Conservation (phyloP, 2,888 invertebrate genomes). For the Kryphioiulus occultus region DNA sequence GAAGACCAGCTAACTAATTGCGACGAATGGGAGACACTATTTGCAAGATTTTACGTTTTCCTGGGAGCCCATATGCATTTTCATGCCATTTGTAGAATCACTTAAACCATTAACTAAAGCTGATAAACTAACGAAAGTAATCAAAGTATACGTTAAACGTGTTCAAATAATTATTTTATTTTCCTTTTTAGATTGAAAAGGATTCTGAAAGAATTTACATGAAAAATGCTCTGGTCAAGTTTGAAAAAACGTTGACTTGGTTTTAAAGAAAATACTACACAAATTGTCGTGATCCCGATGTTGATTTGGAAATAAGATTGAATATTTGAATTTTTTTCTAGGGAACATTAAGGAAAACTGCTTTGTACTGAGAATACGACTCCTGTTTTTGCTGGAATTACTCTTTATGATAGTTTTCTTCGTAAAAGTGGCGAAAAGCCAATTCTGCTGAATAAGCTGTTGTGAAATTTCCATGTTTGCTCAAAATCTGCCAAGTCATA, state of each 20-base stretch:
- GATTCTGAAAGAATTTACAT: no score
- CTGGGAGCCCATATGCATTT: no score
- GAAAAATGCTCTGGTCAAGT: no score
- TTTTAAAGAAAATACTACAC: no score
- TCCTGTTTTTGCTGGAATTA: background rate
- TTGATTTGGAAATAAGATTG: background rate
- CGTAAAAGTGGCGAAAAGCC: background rate
- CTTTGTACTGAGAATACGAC: background rate
- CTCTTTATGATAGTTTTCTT: background rate
- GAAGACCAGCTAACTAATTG: background rate
- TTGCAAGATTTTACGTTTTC: background rate
- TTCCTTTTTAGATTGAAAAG: no score
- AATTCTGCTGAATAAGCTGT: background rate
- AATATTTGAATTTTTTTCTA: background rate
- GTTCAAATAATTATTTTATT: no score
- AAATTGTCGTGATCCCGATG: no score
- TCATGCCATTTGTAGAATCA: no score
- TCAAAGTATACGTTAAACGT: no score
- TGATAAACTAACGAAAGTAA: no score
- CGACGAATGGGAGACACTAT: background rate
- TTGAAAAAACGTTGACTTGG: no score
- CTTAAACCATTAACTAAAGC: no score
- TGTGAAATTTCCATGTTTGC: background rate
- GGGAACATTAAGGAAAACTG: background rate
- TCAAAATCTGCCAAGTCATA: conserved; percentile 2